Conservation (phyloP, 2,113 vertebrate genomes). For the Podocnemis expansa region DNA sequence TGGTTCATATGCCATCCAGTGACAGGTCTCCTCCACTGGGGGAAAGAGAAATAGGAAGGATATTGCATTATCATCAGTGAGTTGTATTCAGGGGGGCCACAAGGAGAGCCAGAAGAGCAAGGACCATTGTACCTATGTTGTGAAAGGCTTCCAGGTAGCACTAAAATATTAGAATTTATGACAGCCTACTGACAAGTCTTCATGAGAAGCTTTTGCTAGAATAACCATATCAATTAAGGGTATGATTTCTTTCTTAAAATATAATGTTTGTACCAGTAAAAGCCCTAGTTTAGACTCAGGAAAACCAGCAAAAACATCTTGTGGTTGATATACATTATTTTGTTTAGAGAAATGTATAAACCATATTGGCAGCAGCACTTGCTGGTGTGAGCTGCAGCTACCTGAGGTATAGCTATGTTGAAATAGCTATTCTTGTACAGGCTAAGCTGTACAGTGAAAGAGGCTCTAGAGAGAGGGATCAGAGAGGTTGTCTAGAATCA, state of each 20-base stretch:
- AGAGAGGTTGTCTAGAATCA: not conserved
- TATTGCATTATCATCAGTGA: not conserved
- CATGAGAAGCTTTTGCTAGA: not conserved
- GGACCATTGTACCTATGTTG: rapidly evolving
- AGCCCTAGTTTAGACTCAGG: not conserved
- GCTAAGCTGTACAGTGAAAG: not conserved
- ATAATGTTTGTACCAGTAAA: not conserved
- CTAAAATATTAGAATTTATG: not conserved
- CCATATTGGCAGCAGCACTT: not conserved
- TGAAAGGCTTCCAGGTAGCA: not conserved
- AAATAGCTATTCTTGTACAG: too few species aligned
- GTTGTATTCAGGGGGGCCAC: not conserved
- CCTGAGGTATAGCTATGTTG: not conserved
- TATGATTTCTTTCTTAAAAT: not conserved
- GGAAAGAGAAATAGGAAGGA: not conserved
- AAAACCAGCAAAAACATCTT: not conserved
- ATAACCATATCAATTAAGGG: not conserved
- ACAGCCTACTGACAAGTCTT: not conserved
- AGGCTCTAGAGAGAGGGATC: not conserved
- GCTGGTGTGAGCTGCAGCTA: not conserved
- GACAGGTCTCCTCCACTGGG: not conserved
- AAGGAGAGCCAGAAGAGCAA: not conserved
- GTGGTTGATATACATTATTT: not conserved
- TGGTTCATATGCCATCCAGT: not conserved
- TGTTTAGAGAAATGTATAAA: not conserved